Percentiles rank a stretch among this genome's conserved stretches.
phyloP scores from a whole-genome alignment of 2,113 vertebrate species.

The Microcebus griseorufus region DNA sequence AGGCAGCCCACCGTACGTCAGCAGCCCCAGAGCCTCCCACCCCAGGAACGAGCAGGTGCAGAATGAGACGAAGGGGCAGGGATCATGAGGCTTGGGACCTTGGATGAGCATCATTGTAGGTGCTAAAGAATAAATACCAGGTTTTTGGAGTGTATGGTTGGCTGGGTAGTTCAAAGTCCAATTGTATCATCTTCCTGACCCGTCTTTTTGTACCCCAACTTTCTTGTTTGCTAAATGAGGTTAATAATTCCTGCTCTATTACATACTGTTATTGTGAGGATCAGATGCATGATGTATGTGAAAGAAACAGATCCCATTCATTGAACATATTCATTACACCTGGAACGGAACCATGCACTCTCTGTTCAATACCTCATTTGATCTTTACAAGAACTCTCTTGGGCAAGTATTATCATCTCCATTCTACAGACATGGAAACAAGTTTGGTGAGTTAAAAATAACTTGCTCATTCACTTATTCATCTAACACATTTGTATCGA shows the following conservation, averaged over 20 bases:
- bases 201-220: neutral
- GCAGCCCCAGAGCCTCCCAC: neutral
- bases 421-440: neutral
- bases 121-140: neutral
- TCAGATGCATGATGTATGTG: neutral
- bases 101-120: neutral
- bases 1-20: rapidly evolving
- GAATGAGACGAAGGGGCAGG: rapidly evolving
- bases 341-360: neutral
- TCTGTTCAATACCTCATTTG: neutral
- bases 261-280: neutral
- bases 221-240: neutral
- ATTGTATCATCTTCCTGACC: neutral
- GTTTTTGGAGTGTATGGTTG: neutral
- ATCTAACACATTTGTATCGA: neutral
- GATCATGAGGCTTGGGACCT: neutral
- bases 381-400: neutral
- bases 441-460: neutral
- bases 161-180: neutral
- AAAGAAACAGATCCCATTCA: neutral
- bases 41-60: neutral
- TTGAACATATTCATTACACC: neutral
- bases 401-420: neutral
- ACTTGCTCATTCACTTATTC: neutral
- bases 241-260: neutral